Conservation (phyloP, 2,888 invertebrate genomes). For the Calameuta filiformis region DNA sequence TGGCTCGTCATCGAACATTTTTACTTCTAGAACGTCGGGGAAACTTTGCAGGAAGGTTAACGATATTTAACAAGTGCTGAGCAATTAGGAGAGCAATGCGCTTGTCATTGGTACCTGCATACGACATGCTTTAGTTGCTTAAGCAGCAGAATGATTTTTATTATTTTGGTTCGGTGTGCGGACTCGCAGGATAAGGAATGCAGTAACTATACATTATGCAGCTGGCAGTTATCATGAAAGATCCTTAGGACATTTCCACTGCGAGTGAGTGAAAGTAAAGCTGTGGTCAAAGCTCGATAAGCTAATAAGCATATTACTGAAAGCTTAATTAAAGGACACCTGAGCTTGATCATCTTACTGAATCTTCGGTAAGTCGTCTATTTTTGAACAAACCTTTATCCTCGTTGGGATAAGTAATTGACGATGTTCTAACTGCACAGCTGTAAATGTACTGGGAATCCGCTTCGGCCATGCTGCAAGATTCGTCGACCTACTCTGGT, state of each 20-base stretch:
- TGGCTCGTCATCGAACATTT: conserved; percentile 46
- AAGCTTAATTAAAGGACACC: neutral
- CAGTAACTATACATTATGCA: neutral
- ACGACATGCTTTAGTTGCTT: neutral
- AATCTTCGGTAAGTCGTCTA: neutral
- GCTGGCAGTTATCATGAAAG: neutral
- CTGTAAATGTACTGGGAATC: conserved; percentile 18
- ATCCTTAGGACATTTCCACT: neutral
- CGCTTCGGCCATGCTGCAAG: conserved; percentile 11
- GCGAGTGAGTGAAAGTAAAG: neutral
- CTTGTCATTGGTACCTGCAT: neutral
- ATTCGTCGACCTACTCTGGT: neutral
- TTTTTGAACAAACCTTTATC: neutral
- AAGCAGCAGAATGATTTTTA: neutral
- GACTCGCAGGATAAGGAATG: neutral
- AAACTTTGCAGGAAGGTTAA: neutral
- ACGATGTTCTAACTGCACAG: conserved; percentile 16
- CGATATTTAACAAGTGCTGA: neutral
- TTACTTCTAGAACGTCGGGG: neutral
- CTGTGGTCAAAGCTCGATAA: neutral
- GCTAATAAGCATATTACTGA: neutral
- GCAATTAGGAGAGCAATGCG: neutral
- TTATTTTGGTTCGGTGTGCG: neutral
- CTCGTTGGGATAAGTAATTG: conserved; percentile 10
- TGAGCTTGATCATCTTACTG: neutral